Conservation (phyloP, 2,888 invertebrate species). For the Cataglyphis rosenhaueri region DNA sequence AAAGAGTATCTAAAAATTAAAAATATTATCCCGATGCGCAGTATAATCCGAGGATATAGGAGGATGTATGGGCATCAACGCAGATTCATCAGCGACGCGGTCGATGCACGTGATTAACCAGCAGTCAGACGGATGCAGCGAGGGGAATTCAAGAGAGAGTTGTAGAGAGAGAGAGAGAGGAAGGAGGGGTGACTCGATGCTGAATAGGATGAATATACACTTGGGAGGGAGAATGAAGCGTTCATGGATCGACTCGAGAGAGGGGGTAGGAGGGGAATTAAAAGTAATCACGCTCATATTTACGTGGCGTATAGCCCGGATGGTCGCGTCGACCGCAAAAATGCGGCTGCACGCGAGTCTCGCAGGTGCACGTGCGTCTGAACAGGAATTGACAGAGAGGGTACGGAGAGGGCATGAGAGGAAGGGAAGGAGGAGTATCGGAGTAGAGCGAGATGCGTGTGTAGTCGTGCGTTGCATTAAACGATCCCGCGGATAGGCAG, state of each 20-base stretch:
- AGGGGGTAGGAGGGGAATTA: slow-evolving; percentile 74
- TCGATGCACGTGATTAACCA: slow-evolving; percentile 78
- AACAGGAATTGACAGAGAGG: slow-evolving; percentile 40
- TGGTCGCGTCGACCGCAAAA: slow-evolving; percentile 79
- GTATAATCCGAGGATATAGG: slow-evolving; percentile 2
- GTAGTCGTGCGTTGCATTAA: slow-evolving; percentile 33
- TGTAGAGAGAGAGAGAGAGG: neutral
- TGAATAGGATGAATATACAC: slow-evolving; percentile 28
- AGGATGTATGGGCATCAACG: slow-evolving; percentile 52
- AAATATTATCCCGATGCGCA: neutral
- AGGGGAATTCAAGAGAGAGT: slow-evolving; percentile 18
- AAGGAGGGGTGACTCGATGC: slow-evolving; percentile 24
- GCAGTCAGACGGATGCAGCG: slow-evolving; percentile 68
- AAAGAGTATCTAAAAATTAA: neutral
- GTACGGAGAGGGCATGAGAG: slow-evolving; percentile 17
- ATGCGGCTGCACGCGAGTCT: slow-evolving; percentile 80
- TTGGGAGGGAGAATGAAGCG: slow-evolving; percentile 2
- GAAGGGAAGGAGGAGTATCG: neutral
- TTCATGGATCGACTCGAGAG: slow-evolving; percentile 66
- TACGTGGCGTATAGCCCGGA: slow-evolving; percentile 77
- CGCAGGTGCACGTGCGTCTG: slow-evolving; percentile 62
- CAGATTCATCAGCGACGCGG: slow-evolving; percentile 57
- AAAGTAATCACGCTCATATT: slow-evolving; percentile 83
- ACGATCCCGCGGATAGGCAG: slow-evolving; percentile 16
- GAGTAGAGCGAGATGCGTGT: slow-evolving; percentile 8